Percentiles rank a stretch among this genome's conserved stretches.
Evolutionary conservation across 2,113 vertebrate species (phyloP).

Genomic region (Patagioenas fasciata): DNA sequence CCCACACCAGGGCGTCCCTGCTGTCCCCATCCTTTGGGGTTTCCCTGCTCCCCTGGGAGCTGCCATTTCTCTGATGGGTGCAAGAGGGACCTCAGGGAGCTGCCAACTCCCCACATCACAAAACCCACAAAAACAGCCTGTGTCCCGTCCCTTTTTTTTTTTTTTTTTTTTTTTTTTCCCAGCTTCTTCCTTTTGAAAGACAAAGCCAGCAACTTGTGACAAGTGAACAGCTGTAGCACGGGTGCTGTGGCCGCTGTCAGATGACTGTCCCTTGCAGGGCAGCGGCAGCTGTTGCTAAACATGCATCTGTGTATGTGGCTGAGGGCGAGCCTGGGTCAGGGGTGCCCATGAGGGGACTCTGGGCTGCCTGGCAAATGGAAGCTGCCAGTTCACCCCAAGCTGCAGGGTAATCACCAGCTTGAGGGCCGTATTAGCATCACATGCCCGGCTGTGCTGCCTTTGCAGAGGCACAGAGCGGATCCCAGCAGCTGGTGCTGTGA

Average conservation of each 20-base stretch:
- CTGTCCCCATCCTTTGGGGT: not conserved
- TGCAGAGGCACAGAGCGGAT: not conserved
- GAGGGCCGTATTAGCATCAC: not conserved
- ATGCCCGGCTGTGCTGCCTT: not conserved
- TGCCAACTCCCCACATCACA: not conserved
- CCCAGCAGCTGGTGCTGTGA: not conserved
- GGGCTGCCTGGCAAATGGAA: not conserved
- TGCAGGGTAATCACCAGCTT: not conserved
- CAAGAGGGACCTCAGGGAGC: not conserved
- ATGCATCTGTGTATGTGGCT: fast-evolving
- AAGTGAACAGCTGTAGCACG: fast-evolving
- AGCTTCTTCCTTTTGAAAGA: not conserved
- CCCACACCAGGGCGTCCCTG: constrained; percentile 21
- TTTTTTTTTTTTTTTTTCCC: not conserved
- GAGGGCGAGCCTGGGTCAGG: fast-evolving
- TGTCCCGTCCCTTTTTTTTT: fast-evolving
- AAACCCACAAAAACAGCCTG: not conserved
- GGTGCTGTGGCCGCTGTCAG: not conserved
- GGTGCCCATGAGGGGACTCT: not conserved
- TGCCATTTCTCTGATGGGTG: not conserved
- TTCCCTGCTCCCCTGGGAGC: not conserved
- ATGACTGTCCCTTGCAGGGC: not conserved
- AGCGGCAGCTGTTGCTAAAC: fast-evolving
- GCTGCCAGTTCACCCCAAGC: not conserved
- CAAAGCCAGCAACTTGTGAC: not conserved